Base-by-base conservation (phyloP, 1,140 invertebrate species). In the Drosophila subpulchrella region DNA sequence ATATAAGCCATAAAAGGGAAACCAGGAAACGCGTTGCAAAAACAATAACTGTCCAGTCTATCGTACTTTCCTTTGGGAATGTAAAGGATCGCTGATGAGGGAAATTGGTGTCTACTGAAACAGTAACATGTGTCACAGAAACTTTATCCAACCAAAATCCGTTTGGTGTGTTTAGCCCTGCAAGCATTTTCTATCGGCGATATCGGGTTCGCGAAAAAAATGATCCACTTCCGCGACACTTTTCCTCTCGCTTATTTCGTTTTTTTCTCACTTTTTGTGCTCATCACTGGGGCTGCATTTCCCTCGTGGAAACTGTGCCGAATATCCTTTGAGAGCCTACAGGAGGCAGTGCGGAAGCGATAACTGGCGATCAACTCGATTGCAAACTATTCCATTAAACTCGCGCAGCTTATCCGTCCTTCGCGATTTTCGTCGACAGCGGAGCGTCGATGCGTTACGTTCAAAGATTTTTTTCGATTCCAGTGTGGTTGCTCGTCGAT, bases 331-430 rank as follows among this genome's bases (percentile, higher is more conserved):
- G 76, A 88, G 78, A 66, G 60, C 75, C 55, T 61, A 55, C 36
- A 11, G 17, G 17, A 66, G 70, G 67, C 68, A n/a, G 51, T 83
- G 61, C 71, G 58, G 65, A 82, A 82, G 66, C 73, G 65, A 62
- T 60, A 17, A 20, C 46, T 30, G 42, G 53, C 32, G 61, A 30
- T 7, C 46, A 30, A 30, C 46, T 71, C 62, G 75, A 83, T 76
- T 53, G 58, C 76, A 72, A 73, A 11, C 48, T 50, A 32, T 50
- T 50, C 48, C 72, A 78, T 81, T 73, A 70, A 82, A 88, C 83
- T 75, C 81, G 77, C 81, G 53, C 74, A 84, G 75, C 76, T 83
- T 68, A 80, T 77, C 75, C 82, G 82, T 78, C 70, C 78, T 70
- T 68, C 62, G 48, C 66, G 66, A 55, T 68, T 50, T 60, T 63